Evolutionary conservation across 2,113 vertebrate species (phyloP), one percentile per base, ranked within the genome.

Genomic region (Cyanistes caeruleus): DNA sequence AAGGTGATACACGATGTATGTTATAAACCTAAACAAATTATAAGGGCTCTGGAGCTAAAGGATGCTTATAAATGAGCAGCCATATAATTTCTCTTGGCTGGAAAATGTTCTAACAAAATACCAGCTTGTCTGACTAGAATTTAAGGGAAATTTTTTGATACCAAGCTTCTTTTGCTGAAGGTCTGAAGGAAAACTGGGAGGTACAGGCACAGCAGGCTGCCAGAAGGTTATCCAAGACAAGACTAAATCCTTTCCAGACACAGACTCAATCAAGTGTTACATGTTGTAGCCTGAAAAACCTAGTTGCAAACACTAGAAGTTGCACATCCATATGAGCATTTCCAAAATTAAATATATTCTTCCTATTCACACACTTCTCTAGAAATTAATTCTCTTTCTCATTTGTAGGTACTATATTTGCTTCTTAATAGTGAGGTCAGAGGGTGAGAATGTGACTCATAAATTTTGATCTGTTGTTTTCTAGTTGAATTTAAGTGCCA

Each of bases 191-290:
- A 76, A 67, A 44, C 72, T 59, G n/a, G 33, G 93, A 90, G 68
- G 78, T 25, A 67, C 5, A 63, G 59, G 33, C 80, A 31, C 43
- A 84, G 51, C 28, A 46, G 27, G 27, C 55, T 35, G 69, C 91
- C 72, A 87, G 87, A 77, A 92, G 79, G 79, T n/a, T 59, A 72
- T 53, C 31, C 49, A 80, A 89, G 51, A n/a, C 76, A 91, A 75
- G 78, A 63, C 41, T 91, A 95, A 94, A 97, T 89, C 30, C 44
- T 82, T 81, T 90, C 65, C 70, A 92, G 80, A 91, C 51, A 85
- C 33, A 60, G 72, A 92, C 56, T 89, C 53, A 89, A 33, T 80
- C 62, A 91, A 89, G 63, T 16, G 41, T 43, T 67, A 60, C 64
- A 31, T 68, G 67, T 56, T 64, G 79, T 53, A 92, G 73, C 67